Evolutionary conservation across 2,797 vertebrate genomes (phyloP), one percentile per base, ranked within the genome.

Genomic region (Pempheris klunzingeri): DNA sequence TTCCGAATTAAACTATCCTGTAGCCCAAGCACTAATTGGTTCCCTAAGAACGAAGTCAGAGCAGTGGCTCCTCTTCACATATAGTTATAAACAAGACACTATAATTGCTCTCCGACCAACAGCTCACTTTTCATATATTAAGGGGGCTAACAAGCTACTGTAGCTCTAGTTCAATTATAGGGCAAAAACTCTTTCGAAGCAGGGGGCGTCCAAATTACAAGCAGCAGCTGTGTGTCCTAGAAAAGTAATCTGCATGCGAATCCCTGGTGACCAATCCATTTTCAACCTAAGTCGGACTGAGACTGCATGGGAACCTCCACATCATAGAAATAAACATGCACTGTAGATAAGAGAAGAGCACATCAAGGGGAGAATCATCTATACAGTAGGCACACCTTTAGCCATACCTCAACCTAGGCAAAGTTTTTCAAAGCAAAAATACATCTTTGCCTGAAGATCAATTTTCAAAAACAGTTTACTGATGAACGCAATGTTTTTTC

Each of bases 31-130:
- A 74, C 71, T 91, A 87, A 93, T 90, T 86, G 49, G 71, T 78
- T 78, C 59, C 75, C 65, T 80, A n/a, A 61, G 68, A 86, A 66
- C 28, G 38, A 77, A 83, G 43, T 67, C 78, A 86, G 63, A 61
- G 46, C 70, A 1, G 1, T 46, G 62, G 69, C 61, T 81, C 58
- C 41, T 75, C 67, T 68, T 74, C 11, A 3, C 57, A 72, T 36
- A 84, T 66, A 77, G 55, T 83, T 87, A 80, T 81, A 70, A 83
- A 78, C 22, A 63, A 77, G 81, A 82, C 65, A 38, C 55, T 50
- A 46, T 90, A 88, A 90, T 86, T 90, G 83, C 84, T 82, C 83
- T 84, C 68, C 60, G 71, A 78, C 62, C 75, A 88, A 80, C 77
- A 77, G 71, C 71, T 88, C 78, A 74, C 84, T 78, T 87, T 72